Conservation (phyloP, 2,888 invertebrate species). For the Argyresthia goedartella region DNA sequence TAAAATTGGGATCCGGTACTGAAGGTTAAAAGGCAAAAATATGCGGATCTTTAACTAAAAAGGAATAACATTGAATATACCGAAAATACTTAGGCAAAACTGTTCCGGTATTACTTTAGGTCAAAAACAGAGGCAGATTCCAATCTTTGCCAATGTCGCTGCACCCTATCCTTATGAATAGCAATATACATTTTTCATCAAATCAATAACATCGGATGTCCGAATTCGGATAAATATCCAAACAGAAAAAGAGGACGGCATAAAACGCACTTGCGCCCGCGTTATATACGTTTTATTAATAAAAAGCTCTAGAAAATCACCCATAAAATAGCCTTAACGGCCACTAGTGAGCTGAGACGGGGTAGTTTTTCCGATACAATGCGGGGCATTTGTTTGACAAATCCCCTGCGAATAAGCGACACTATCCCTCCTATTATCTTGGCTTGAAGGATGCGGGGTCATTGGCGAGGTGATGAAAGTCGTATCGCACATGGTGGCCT, state of each 20-base stretch:
- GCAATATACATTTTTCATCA: conserved; percentile 1
- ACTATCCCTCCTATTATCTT: conserved; percentile 58
- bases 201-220: conserved; percentile 58
- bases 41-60: no score
- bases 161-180: no score
- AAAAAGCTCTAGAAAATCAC: conserved; percentile 62
- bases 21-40: no score
- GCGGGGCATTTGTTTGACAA: conserved; percentile 68
- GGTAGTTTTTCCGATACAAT: conserved; percentile 66
- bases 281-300: conserved; percentile 72
- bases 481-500: conserved; percentile 35
- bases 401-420: conserved; percentile 60
- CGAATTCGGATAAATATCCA: conserved; percentile 55
- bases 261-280: conserved; percentile 68
- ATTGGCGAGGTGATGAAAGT: conserved; percentile 64
- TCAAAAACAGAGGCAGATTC: no score
- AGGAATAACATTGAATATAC: no score
- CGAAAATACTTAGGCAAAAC: no score
- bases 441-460: conserved; percentile 64
- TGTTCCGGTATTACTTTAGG: no score
- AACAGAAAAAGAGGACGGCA: conserved; percentile 47
- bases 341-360: conserved; percentile 46
- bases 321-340: conserved; percentile 67
- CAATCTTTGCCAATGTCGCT: no score
- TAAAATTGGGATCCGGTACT: no score